These are phyloP conservation scores for Prenolepis imparis DNA, from an alignment of 2,888 invertebrate species.

Conservation along the genomic window DNA sequence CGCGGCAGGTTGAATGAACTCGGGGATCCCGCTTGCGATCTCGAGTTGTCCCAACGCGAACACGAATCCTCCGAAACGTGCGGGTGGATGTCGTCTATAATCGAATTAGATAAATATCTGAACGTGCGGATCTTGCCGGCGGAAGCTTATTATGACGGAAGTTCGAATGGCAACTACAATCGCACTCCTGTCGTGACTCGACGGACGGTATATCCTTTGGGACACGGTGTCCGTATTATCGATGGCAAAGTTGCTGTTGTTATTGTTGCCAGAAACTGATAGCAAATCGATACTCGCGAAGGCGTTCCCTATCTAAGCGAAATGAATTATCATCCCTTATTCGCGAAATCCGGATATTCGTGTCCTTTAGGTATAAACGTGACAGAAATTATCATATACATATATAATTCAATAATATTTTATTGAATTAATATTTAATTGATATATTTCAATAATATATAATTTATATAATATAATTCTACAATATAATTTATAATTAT, in stretches of 20 bases:
- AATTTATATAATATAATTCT: no score
- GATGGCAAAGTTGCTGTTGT: slow-evolving; percentile 34
- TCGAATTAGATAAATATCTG: slow-evolving; percentile 55
- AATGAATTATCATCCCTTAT: neutral
- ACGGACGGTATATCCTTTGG: slow-evolving; percentile 29
- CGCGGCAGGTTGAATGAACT: slow-evolving; percentile 50
- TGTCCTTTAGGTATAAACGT: neutral
- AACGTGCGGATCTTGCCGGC: slow-evolving; percentile 31
- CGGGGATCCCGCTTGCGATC: neutral
- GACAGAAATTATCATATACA: neutral
- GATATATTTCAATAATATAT: no score
- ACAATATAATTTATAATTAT: no score
- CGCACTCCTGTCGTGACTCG: slow-evolving; percentile 27
- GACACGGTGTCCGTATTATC: slow-evolving; percentile 4
- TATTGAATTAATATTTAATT: no score
- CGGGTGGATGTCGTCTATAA: slow-evolving; percentile 35
- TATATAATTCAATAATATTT: no score
- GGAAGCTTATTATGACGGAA: slow-evolving; percentile 52
- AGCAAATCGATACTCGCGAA: slow-evolving; percentile 23
- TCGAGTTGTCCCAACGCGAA: slow-evolving; percentile 22
- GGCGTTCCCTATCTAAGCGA: neutral
- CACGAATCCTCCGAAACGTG: neutral
- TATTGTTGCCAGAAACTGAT: slow-evolving; percentile 17
- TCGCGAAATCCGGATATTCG: neutral
- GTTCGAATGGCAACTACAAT: slow-evolving; percentile 33